A percentile compares a stretch with the other conserved stretches of the same genome.
Evolutionary conservation across 2,888 invertebrate species (phyloP).

Genomic region (Drosophila siamana): DNA sequence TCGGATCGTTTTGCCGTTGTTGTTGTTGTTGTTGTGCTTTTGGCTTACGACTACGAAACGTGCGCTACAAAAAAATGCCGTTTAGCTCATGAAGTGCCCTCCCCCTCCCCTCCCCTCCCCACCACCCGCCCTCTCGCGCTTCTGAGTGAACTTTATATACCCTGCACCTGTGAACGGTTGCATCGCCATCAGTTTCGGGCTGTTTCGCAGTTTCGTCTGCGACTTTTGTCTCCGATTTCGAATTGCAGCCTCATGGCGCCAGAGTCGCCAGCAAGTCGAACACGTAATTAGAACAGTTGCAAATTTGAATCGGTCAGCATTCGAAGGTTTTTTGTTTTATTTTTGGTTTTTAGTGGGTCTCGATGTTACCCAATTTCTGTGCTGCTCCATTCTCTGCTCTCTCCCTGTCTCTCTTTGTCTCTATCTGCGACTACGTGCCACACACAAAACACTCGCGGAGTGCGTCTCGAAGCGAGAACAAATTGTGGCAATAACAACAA

Average conservation of each 20-base stretch:
- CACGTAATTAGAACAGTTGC: slow-evolving; percentile 56
- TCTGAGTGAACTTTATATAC: not conserved
- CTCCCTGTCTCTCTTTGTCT: no score
- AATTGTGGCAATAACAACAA: no score
- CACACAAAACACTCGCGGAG: not conserved
- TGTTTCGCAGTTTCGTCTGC: slow-evolving; percentile 19
- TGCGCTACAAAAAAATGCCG: slow-evolving; percentile 32
- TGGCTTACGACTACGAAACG: slow-evolving; percentile 52
- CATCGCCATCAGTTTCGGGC: not conserved
- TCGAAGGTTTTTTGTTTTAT: not conserved
- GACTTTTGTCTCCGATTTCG: slow-evolving; percentile 53
- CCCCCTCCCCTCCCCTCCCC: not conserved
- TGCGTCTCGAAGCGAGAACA: slow-evolving; percentile 20
- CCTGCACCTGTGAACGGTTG: slow-evolving; percentile 7
- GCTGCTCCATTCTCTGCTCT: not conserved
- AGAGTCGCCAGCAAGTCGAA: slow-evolving; percentile 19
- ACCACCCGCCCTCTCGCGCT: not conserved
- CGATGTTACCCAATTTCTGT: slow-evolving; percentile 21
- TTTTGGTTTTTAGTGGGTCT: slow-evolving; percentile 8
- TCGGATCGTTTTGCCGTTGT: slow-evolving; percentile 4
- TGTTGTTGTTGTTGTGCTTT: slow-evolving; percentile 5
- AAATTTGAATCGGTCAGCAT: slow-evolving; percentile 18
- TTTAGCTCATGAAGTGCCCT: slow-evolving; percentile 6
- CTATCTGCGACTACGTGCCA: slow-evolving; percentile 28
- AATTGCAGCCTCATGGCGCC: slow-evolving; percentile 67